Base-by-base conservation (phyloP, 2,888 invertebrate species). In the Scelioninae gen. 1 region DNA sequence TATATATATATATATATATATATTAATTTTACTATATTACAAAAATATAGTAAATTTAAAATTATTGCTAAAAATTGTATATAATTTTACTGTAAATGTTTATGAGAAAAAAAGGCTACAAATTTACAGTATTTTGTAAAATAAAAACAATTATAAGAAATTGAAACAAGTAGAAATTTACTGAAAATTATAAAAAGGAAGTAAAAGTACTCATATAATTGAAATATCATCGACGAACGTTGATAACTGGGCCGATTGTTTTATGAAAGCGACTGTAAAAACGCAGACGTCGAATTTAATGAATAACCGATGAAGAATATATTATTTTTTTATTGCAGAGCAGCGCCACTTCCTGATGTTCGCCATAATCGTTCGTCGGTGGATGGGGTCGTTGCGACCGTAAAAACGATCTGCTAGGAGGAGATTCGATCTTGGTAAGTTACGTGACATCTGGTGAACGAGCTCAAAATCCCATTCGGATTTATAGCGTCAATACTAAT, bases 401-500 rank as follows among this genome's bases (percentile, higher is more conserved):
- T 92, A 91, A 91, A 89, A 87, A 87, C 88, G 87, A 90, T 91
- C 90, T 88, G 85, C 88, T 89, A 88, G 88, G 89, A 90, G 88
- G 88, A 90, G 86, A 89, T 88, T 89, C 89, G 87, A 90, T 89
- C 88, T 88, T 88, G 91, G 92, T 92, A 85, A 91, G 92, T 88
- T 85, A 83, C 82, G 66, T 80, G 82, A 84, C 85, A 85, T 86
- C 84, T 85, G 82, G 83, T 62, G 84, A 84, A 85, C 84, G 84
- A 85, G 82, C 80, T 82, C 68, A 81, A 82, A 84, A 86, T 87
- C 85, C 84, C 84, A 87, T 86, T 87, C 78, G 84, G 84, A 87
- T 86, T 87, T 86, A 86, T 85, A 84, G 82, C 84, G 56, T 60
- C 77, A 71, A 76, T 79, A 79, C 83, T 83, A 80, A 83, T 76